Conservation (phyloP, 2,797 vertebrate genomes). For the Sphaeramia orbicularis region DNA sequence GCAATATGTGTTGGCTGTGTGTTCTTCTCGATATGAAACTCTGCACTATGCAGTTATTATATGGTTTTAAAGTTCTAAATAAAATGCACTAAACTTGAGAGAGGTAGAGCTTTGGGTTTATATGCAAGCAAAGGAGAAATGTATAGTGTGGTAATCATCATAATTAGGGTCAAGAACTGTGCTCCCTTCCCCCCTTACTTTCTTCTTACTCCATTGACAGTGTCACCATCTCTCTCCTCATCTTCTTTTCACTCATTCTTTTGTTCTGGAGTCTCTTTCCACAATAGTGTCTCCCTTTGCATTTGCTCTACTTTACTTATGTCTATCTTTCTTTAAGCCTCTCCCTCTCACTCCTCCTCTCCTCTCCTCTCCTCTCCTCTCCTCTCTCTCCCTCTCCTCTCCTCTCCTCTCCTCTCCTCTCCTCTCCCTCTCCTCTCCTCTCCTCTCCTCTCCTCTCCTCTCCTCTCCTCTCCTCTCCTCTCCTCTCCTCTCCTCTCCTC, state of each 20-base stretch:
- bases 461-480: no score
- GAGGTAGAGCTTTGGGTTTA: neutral
- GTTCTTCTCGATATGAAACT: slow-evolving; percentile 26
- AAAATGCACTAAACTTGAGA: slow-evolving; percentile 6
- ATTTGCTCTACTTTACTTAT: slow-evolving; percentile 40
- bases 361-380: no score
- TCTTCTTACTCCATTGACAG: slow-evolving; percentile 26
- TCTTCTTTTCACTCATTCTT: slow-evolving; percentile 22
- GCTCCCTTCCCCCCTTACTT: slow-evolving; percentile 12
- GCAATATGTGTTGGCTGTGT: slow-evolving; percentile 31
- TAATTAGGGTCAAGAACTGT: slow-evolving; percentile 29
- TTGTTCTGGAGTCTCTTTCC: slow-evolving; percentile 20
- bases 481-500: no score
- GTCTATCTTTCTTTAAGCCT: slow-evolving; percentile 35
- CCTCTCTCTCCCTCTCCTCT: no score
- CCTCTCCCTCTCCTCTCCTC: slow-evolving; percentile 6
- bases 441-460: slow-evolving; percentile 10
- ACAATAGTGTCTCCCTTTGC: slow-evolving; percentile 23
- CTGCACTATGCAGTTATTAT: slow-evolving; percentile 3
- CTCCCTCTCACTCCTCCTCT: slow-evolving; percentile 12
- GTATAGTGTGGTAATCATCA: slow-evolving; percentile 37
- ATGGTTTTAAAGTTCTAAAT: slow-evolving; percentile 31
- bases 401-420: no score
- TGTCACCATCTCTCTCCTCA: slow-evolving; percentile 23
- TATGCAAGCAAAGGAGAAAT: neutral